Base-by-base conservation (phyloP, 2,113 vertebrate genomes). In the Electrona antarctica region DNA sequence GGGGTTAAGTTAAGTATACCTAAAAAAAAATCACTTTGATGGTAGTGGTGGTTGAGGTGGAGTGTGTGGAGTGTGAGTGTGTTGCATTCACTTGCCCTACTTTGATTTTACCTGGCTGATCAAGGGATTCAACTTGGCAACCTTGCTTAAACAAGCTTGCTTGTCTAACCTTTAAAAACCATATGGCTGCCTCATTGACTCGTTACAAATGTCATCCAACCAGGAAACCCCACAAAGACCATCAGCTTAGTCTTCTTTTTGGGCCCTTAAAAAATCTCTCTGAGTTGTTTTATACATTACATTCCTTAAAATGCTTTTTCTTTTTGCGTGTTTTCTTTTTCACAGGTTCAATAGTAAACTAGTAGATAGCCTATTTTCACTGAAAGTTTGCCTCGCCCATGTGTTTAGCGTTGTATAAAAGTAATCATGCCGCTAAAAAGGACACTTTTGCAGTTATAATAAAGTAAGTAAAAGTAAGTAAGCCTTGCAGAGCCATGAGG, bases 21-120 rank as follows among this genome's bases (percentile, higher is more conserved):
- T 67, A 57, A 60, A 74, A 77, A 41, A 77, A 81, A 79, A 74
- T 77, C 80, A 79, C 79, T 83, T 83, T 69, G 63, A 69, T 58
- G 80, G 74, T 73, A 56, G 80, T 66, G 78, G 71, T 66, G 78
- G 71, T 69, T 56, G 52, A 67, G 29, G 69, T 48, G 5, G 33
- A 7, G 71, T 45, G 49, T 70, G 69, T 48, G 5, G 33, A 7
- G 73, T 45, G 49, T 70, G 67, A 79, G 62, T 49, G 3, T 67
- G 73, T 83, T 41, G 45, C 78, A 63, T 73, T 81, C 21, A 61
- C 49, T 57, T 76, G 56, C 47, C 48, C 57, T 61, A 68, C 15
- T 71, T 57, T 13, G 48, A 59, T 73, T 84, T 85, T 80, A 46
- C 29, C 80, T 85, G 82, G 77, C 71, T 67, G 76, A 72, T 69